Evolutionary conservation across 1,140 invertebrate species (phyloP), one percentile per base, ranked within the genome.

Genomic region (Ostrea denselamellosa): DNA sequence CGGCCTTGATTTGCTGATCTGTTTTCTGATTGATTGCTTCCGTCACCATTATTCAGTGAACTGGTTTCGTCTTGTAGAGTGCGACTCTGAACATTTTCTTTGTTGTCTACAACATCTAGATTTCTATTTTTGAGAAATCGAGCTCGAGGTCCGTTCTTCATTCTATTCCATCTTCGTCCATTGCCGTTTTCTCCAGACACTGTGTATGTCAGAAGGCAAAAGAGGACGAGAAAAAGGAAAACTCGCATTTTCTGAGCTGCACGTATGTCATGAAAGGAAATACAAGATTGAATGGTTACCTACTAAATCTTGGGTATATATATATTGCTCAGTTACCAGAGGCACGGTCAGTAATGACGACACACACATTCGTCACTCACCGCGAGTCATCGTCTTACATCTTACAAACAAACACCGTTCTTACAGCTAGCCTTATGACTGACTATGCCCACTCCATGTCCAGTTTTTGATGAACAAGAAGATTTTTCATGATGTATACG

Each of bases 311-410:
- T 34, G 25, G 25, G 9, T 77, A 28, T 77, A 14, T 77, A 77
- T 34, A 14, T 77, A 77, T 34, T 5, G 22, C 22, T 25, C 25
- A 3, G 9, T 77, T 9, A 25, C 68, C 28, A 0, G 68, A 77
- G 68, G 68, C 25, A 34, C 28, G 68, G 68, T 77, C 68, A 77
- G 68, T 77, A 28, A 77, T 77, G 68, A 77, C 68, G 68, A 34
- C 10, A 77, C 9, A 62, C 10, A 62, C 7, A 62, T 62, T 19
- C 58, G 58, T 62, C 68, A 77, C 9, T 14, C 12, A 14, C 7
- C 28, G 17, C 68, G 68, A 77, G 25, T 77, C 68, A 77, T 77
- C 68, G 25, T 77, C 8, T 77, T 77, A 77, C 68, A 25, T 77
- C 8, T 77, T 77, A 77, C 68, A 25, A 28, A 25, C 68, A 28